phyloP scores from a whole-genome alignment of 2,113 vertebrate species.

The Bombycilla garrulus region DNA sequence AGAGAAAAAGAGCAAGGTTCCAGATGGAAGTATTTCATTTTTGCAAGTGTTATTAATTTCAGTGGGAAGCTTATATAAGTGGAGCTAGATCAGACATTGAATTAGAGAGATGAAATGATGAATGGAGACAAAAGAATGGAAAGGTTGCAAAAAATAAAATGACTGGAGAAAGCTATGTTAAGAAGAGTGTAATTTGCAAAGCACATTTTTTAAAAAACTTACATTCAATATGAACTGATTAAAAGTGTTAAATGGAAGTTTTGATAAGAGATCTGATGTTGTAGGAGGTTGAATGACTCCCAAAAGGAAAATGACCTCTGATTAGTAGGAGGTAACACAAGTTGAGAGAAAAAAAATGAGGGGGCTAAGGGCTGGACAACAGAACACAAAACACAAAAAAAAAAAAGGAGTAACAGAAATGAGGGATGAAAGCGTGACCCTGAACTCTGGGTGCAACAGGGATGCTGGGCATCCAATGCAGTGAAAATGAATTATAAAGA shows the following conservation, averaged over 20 bases:
- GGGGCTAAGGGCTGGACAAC: neutral
- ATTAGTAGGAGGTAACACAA: neutral
- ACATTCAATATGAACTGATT: neutral
- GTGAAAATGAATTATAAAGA: neutral
- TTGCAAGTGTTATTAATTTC: neutral
- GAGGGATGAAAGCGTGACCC: neutral
- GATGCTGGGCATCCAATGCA: neutral
- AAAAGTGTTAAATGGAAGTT: neutral
- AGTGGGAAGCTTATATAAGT: neutral
- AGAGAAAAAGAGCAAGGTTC: neutral
- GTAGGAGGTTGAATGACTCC: neutral
- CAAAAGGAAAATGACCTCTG: neutral
- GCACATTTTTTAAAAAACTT: neutral
- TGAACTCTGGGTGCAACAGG: neutral
- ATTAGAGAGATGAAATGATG: neutral
- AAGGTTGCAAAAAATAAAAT: neutral
- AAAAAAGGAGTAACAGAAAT: neutral
- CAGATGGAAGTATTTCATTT: neutral
- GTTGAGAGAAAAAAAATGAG: neutral
- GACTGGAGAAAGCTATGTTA: neutral
- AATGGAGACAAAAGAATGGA: neutral
- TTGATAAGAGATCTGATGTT: neutral
- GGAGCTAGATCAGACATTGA: neutral
- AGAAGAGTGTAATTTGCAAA: neutral
- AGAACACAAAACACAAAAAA: neutral